Conservation (phyloP, 1,140 invertebrate genomes). For the Drosophila burlai region DNA sequence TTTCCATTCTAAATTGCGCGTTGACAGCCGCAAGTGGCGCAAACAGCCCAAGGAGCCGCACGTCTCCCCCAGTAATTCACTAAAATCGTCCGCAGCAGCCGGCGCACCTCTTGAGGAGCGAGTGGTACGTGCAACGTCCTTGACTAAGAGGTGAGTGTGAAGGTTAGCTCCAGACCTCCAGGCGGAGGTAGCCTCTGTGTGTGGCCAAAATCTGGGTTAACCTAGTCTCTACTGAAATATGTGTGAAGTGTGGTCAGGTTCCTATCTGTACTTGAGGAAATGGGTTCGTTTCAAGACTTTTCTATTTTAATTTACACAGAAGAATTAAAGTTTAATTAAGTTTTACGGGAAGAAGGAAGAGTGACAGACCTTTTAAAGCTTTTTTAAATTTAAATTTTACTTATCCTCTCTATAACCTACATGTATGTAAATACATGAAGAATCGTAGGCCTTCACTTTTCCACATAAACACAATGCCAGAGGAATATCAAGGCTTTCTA, state of each 20-base stretch:
- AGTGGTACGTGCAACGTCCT: constrained; percentile 64
- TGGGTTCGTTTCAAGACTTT: background rate
- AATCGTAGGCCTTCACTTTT: too few species aligned
- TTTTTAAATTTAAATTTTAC: too few species aligned
- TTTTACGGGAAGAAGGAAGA: background rate
- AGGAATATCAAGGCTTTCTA: background rate
- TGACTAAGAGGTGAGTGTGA: constrained; percentile 76
- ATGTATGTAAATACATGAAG: too few species aligned
- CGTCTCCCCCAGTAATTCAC: constrained; percentile 44
- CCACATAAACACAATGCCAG: too few species aligned
- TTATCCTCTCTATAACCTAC: too few species aligned
- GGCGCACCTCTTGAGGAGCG: constrained; percentile 33
- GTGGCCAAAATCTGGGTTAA: constrained; percentile 30
- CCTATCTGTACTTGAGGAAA: background rate
- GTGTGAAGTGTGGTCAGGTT: constrained; percentile 8
- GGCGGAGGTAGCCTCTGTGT: constrained; percentile 9
- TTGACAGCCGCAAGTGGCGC: constrained; percentile 71
- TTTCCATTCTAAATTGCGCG: constrained; percentile 66
- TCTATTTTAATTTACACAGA: background rate
- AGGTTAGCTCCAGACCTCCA: constrained; percentile 48
- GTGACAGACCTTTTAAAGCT: background rate
- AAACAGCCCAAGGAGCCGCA: constrained; percentile 51
- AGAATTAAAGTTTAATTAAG: too few species aligned
- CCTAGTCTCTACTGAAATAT: constrained; percentile 4
- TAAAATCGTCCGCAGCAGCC: constrained; percentile 30